Percentiles rank a stretch among this genome's conserved stretches.
phyloP scores from a whole-genome alignment of 1,140 invertebrate genomes.

The Drosophila sechellia region DNA sequence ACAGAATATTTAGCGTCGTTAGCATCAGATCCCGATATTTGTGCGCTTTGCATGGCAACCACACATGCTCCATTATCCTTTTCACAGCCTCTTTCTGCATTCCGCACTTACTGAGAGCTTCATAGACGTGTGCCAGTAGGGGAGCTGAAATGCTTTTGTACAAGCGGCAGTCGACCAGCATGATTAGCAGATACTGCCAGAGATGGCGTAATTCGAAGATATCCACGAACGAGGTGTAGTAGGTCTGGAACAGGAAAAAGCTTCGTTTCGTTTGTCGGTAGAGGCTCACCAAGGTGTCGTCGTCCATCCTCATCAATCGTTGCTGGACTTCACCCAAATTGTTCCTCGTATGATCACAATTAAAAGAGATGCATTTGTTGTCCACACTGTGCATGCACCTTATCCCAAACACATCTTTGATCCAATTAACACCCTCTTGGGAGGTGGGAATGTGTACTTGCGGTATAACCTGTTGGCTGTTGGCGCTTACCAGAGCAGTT shows the following conservation, averaged over 20 bases:
- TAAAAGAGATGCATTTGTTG: neutral
- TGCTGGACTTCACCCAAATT: slow-evolving; percentile 23
- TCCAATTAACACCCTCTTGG: neutral
- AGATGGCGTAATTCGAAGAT: slow-evolving; percentile 33
- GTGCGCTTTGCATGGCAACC: slow-evolving; percentile 18
- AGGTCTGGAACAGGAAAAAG: slow-evolving; percentile 23
- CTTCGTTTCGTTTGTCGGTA: slow-evolving; percentile 17
- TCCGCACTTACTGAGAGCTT: slow-evolving; percentile 2
- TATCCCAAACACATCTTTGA: slow-evolving; percentile 30
- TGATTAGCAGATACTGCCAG: slow-evolving; percentile 22
- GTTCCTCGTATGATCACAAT: slow-evolving; percentile 42
- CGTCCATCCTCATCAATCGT: slow-evolving; percentile 9
- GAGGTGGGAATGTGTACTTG: too few relatives aligned
- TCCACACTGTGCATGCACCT: slow-evolving; percentile 43
- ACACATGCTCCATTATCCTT: slow-evolving; percentile 51
- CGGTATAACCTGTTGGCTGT: neutral
- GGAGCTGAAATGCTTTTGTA: slow-evolving; percentile 24
- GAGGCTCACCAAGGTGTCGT: neutral
- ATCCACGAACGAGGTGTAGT: slow-evolving; percentile 31
- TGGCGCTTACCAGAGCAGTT: neutral
- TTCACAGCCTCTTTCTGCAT: slow-evolving; percentile 1
- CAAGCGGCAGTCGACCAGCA: slow-evolving; percentile 36
- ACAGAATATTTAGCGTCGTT: slow-evolving; percentile 21
- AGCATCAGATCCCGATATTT: slow-evolving; percentile 2
- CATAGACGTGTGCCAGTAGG: slow-evolving; percentile 4